These are phyloP conservation scores for Halictus rubicundus DNA, from an alignment of 1,140 invertebrate species.

Conservation along the genomic window DNA sequence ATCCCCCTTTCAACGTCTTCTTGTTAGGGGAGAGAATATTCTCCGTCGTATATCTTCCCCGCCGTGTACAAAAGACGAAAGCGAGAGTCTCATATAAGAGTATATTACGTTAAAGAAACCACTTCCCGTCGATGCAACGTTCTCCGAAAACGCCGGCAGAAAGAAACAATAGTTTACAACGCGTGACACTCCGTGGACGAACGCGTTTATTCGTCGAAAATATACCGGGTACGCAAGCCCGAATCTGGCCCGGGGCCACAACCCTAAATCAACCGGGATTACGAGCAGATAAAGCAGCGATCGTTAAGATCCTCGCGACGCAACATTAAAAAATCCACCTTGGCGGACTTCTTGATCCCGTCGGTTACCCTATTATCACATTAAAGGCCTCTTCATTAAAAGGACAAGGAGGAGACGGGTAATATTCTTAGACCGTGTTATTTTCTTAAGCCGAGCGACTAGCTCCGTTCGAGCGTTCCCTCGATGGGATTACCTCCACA, in stretches of 20 bases:
- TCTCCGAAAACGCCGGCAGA: no score
- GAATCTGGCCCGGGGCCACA: neutral
- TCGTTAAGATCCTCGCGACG: neutral
- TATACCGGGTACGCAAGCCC: no score
- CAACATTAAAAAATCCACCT: neutral
- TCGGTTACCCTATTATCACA: slow-evolving; percentile 24
- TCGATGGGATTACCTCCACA: slow-evolving; percentile 23
- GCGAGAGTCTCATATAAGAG: no score
- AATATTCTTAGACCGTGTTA: slow-evolving; percentile 44
- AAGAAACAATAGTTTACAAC: no score
- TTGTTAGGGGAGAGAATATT: neutral
- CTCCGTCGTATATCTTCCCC: neutral
- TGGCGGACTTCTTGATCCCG: slow-evolving; percentile 15
- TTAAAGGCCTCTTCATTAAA: slow-evolving; percentile 46
- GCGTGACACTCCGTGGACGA: no score
- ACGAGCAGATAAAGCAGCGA: neutral
- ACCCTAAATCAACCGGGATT: slow-evolving; percentile 2
- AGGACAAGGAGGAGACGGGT: slow-evolving; percentile 30
- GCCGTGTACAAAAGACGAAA: neutral
- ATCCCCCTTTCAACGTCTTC: neutral
- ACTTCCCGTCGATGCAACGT: no score
- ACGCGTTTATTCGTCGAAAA: no score
- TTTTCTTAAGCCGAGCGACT: slow-evolving; percentile 39
- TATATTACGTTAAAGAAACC: no score
- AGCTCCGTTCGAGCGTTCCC: slow-evolving; percentile 33